These are phyloP conservation scores for Carassius carassius DNA, from an alignment of 2,113 vertebrate genomes.

Conservation along the genomic window DNA sequence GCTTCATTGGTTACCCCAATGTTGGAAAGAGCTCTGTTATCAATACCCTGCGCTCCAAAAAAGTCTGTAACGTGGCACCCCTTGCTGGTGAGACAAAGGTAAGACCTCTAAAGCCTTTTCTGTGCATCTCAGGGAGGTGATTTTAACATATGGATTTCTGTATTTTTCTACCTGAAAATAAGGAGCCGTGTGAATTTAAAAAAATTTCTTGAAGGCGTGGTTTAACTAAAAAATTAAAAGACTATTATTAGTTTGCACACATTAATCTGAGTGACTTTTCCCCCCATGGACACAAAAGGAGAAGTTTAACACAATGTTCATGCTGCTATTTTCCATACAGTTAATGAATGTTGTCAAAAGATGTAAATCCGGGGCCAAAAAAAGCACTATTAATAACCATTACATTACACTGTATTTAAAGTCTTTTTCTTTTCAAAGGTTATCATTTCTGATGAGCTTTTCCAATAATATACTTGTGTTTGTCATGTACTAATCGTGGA, in stretches of 20 bases:
- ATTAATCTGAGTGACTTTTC: background rate
- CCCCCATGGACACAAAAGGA: background rate
- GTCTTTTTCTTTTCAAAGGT: background rate
- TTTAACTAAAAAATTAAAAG: background rate
- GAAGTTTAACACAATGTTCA: background rate
- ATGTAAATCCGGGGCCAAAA: no score
- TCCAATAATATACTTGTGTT: constrained; percentile 16
- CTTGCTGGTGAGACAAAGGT: constrained; percentile 98
- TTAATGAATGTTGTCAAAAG: background rate
- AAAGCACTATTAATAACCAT: background rate
- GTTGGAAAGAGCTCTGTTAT: constrained; percentile 98
- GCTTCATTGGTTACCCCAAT: constrained; percentile 98
- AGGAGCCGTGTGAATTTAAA: background rate
- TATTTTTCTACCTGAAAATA: background rate
- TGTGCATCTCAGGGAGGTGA: background rate
- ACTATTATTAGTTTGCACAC: background rate
- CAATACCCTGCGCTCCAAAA: constrained; percentile 94
- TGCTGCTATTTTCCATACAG: background rate
- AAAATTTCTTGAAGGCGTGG: no score
- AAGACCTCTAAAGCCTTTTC: constrained; percentile 14
- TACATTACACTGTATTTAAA: background rate
- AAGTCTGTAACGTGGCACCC: constrained; percentile 96
- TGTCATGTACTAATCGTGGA: background rate
- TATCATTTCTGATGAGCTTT: background rate
- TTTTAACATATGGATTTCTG: background rate